Evolutionary conservation across 2,797 vertebrate species (phyloP).

Genomic region (Muscicapa comitata): DNA sequence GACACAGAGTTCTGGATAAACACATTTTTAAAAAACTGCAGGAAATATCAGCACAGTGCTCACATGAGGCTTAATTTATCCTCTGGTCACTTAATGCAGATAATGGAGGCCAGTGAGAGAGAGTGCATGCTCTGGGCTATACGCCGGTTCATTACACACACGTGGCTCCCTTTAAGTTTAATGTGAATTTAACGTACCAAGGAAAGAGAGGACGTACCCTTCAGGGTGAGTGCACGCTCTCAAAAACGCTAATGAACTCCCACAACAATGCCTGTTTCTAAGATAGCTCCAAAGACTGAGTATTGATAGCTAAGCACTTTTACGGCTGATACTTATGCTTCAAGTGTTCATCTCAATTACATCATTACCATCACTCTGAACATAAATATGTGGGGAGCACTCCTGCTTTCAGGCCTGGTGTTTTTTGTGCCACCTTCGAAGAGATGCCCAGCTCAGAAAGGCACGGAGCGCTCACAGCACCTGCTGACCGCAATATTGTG

Average conservation of each 20-base stretch:
- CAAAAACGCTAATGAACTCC: neutral
- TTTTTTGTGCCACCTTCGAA: neutral
- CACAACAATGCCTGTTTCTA: neutral
- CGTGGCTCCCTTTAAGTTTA: neutral
- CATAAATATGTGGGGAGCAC: neutral
- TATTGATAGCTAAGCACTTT: neutral
- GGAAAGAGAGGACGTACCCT: neutral
- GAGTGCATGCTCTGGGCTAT: neutral
- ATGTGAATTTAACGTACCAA: neutral
- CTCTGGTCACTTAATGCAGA: neutral
- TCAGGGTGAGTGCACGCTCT: neutral
- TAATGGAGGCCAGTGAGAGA: neutral
- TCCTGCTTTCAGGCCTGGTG: neutral
- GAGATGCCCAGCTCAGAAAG: accelerated
- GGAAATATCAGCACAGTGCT: neutral
- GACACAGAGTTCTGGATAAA: neutral
- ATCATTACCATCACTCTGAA: neutral
- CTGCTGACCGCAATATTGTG: accelerated
- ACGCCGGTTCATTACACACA: neutral
- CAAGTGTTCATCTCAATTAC: neutral
- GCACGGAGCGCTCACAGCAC: neutral
- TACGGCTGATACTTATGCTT: neutral
- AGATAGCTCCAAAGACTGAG: neutral
- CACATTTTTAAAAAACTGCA: neutral
- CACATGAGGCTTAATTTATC: neutral